Percentiles rank a stretch among this genome's conserved stretches.
phyloP scores from a whole-genome alignment of 2,113 vertebrate genomes.

The Philantomba maxwellii region DNA sequence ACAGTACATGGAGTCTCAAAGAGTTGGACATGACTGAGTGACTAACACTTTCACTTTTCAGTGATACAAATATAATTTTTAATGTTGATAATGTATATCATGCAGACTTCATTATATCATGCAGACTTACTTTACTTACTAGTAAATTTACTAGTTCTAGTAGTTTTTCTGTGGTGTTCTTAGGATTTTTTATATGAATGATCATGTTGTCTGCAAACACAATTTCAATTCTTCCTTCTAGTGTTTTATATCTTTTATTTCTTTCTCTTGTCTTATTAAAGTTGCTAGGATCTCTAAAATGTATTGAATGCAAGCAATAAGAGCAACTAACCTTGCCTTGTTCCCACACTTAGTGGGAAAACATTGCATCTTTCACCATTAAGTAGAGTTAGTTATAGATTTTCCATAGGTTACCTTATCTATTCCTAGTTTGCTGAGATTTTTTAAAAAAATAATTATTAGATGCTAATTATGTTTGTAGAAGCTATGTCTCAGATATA shows the following conservation, averaged over 20 bases:
- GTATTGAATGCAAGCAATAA: not conserved
- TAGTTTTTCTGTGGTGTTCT: not conserved
- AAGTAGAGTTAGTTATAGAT: not conserved
- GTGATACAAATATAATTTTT: not conserved
- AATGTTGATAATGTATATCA: not conserved
- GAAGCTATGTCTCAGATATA: not conserved
- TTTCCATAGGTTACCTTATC: not conserved
- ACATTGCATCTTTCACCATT: not conserved
- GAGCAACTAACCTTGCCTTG: not conserved
- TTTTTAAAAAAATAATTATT: not conserved
- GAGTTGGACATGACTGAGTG: not conserved
- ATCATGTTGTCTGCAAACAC: not conserved
- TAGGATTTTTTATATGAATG: not conserved
- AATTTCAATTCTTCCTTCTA: conserved; percentile 27
- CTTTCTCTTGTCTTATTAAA: conserved; percentile 10
- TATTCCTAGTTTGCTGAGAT: not conserved
- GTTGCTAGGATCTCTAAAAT: conserved; percentile 25
- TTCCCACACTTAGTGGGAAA: not conserved
- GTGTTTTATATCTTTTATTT: not conserved
- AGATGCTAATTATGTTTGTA: not conserved
- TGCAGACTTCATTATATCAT: not conserved
- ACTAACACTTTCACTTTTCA: not conserved
- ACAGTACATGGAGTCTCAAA: not conserved
- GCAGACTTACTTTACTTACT: not conserved
- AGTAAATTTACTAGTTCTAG: not conserved